phyloP scores from a whole-genome alignment of 2,888 invertebrate species.

The Drosophila ustulata region DNA sequence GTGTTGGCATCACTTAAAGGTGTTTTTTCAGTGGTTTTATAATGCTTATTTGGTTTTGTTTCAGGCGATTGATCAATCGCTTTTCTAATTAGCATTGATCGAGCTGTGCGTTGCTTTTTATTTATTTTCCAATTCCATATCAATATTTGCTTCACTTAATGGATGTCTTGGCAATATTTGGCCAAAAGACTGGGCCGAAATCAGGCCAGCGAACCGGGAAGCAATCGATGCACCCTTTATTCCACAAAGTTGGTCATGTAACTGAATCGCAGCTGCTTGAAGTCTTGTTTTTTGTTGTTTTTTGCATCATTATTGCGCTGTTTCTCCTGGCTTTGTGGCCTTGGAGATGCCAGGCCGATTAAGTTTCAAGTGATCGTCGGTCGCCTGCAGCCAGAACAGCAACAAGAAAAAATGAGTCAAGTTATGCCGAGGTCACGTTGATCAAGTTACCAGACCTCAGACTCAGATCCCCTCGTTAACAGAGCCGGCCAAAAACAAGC shows the following conservation, averaged over 20 bases:
- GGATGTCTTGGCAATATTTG: slow-evolving; percentile 4
- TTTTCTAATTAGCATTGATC: slow-evolving; percentile 70
- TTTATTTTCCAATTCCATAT: slow-evolving; percentile 16
- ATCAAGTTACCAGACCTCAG: slow-evolving; percentile 69
- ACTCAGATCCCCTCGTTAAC: slow-evolving; percentile 45
- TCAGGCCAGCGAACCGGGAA: slow-evolving; percentile 32
- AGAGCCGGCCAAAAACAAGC: slow-evolving; percentile 8
- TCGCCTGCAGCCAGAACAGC: slow-evolving; percentile 49
- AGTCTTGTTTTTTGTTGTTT: slow-evolving; percentile 7
- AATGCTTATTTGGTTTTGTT: slow-evolving; percentile 24
- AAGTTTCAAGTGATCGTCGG: slow-evolving; percentile 64
- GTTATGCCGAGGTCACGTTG: slow-evolving; percentile 72
- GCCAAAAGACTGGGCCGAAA: neutral
- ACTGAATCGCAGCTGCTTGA: slow-evolving; percentile 36
- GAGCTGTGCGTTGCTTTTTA: neutral
- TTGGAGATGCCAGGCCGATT: slow-evolving; percentile 53
- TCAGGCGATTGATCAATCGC: slow-evolving; percentile 63
- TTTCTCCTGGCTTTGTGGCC: slow-evolving; percentile 28
- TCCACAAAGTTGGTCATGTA: slow-evolving; percentile 39
- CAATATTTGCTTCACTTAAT: slow-evolving; percentile 20
- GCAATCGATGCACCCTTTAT: slow-evolving; percentile 3
- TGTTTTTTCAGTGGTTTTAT: slow-evolving; percentile 18
- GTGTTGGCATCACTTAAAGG: slow-evolving; percentile 21
- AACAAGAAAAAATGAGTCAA: slow-evolving; percentile 56
- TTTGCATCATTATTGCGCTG: slow-evolving; percentile 23